Evolutionary conservation across 2,888 invertebrate species (phyloP), one percentile per base, ranked within the genome.

Genomic region (Plebejus melissa): DNA sequence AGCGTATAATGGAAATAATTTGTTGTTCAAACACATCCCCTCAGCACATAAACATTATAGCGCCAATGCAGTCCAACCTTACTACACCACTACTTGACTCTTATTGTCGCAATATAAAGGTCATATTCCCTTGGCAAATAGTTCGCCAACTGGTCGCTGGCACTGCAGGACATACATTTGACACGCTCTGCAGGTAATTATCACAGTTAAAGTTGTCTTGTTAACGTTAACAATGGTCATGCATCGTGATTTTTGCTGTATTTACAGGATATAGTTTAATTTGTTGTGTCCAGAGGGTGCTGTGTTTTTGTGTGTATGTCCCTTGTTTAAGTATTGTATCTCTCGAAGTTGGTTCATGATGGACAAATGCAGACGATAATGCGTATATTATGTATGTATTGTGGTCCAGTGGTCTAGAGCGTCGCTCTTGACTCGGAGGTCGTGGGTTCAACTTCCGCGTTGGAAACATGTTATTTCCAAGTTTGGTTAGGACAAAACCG

Each of bases 1-100:
- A 88, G 87, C 90, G 90, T 90, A 89, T 91, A 93, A 93, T 91
- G 88, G 85, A 90, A 90, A 90, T 92, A 93, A 93, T 93, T 92
- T 91, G 91, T 90, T 91, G 90, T 90, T 91, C 91, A 93, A 93
- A 93, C 90, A 93, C 84, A 90, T 89, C 83, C 88, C 84, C 83
- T 88, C 84, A 83, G 84, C 84, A 87, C 85, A 87, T 88, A 91
- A 91, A 91, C 88, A 90, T 85, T 82, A 83, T 74, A 81, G 70
- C 69, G 72, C 76, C 74, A 58, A 76, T 72, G 83, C 84, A 82
- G 54, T 11, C 2, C 22, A 9, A 22, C 50, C 36, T 60, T 11
- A 32, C 38, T 65, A 65, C 65, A 5, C 22, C n/a, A n/a, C 69
- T 16, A 22, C 1, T 1, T 69, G 7, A 46, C 65, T 74, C 74